These are phyloP conservation scores for Aplodontia rufa DNA, from an alignment of 2,113 vertebrate genomes.

Conservation along the genomic window DNA sequence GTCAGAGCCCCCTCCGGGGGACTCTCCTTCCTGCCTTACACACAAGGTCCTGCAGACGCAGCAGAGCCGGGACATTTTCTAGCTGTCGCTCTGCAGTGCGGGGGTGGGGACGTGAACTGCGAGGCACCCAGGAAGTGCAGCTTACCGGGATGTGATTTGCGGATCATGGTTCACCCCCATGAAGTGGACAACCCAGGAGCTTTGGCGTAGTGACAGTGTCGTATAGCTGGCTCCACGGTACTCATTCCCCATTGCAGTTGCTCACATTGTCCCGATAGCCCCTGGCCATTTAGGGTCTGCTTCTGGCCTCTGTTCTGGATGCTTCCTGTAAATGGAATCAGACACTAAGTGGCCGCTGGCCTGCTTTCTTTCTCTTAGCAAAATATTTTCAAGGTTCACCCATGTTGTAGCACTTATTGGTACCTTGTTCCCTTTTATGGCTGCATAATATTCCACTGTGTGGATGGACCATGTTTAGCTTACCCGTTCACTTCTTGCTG, in stretches of 20 bases:
- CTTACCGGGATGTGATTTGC: too few species aligned
- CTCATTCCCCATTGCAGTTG: rapidly evolving
- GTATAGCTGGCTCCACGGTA: neutral
- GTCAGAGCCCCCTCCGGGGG: neutral
- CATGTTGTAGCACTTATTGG: rapidly evolving
- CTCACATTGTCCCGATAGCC: rapidly evolving
- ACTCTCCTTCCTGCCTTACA: neutral
- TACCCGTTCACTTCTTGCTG: neutral
- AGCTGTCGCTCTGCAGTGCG: neutral
- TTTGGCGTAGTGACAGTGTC: neutral
- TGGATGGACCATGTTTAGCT: rapidly evolving
- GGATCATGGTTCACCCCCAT: too few species aligned
- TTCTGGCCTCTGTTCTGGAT: neutral
- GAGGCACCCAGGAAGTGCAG: neutral
- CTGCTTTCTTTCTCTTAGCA: neutral
- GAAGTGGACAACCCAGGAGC: too few species aligned
- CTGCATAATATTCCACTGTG: rapidly evolving
- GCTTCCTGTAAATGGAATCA: neutral
- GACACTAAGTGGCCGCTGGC: rapidly evolving
- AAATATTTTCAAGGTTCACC: neutral
- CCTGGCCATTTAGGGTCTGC: neutral
- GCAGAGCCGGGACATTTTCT: neutral
- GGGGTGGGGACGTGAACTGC: too few species aligned
- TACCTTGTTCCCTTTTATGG: neutral
- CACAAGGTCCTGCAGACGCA: rapidly evolving